Conservation (phyloP, 2,888 invertebrate species). For the Oxyteleia sp. region DNA sequence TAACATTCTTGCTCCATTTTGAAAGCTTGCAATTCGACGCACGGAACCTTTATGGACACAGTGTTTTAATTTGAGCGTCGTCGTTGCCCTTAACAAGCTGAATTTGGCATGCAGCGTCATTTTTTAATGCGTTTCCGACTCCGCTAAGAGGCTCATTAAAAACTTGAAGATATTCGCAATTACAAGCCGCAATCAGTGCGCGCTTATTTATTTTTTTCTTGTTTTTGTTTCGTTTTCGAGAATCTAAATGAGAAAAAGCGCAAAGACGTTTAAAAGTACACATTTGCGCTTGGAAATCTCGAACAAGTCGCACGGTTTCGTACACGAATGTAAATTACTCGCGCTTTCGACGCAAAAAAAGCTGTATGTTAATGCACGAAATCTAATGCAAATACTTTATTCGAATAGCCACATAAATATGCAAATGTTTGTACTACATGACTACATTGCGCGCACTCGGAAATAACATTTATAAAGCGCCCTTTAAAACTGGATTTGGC, state of each 20-base stretch:
- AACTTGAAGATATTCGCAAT: constrained; percentile 70
- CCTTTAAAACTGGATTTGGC: constrained; percentile 19
- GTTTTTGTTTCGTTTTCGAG: too few relatives aligned
- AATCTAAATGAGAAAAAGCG: constrained; percentile 46
- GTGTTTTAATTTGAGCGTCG: constrained; percentile 67
- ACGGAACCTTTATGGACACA: constrained; percentile 50
- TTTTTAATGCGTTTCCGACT: constrained; percentile 64
- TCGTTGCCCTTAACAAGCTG: constrained; percentile 65
- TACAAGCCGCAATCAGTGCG: constrained; percentile 54
- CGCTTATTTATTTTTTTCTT: constrained; percentile 4
- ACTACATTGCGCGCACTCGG: neutral
- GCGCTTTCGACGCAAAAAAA: neutral
- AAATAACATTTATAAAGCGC: constrained; percentile 4
- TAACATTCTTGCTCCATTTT: constrained; percentile 71
- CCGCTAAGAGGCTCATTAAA: constrained; percentile 70
- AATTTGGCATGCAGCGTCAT: constrained; percentile 69
- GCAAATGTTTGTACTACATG: constrained; percentile 31
- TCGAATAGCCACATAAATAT: constrained; percentile 34
- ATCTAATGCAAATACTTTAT: constrained; percentile 43
- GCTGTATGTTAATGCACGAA: constrained; percentile 9
- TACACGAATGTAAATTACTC: constrained; percentile 34
- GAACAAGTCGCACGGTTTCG: constrained; percentile 1
- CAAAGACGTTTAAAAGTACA: constrained; percentile 9
- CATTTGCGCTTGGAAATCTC: constrained; percentile 7
- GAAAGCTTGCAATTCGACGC: constrained; percentile 57